These are phyloP conservation scores for Caranx melampygus DNA, from an alignment of 2,113 vertebrate genomes.

Conservation along the genomic window DNA sequence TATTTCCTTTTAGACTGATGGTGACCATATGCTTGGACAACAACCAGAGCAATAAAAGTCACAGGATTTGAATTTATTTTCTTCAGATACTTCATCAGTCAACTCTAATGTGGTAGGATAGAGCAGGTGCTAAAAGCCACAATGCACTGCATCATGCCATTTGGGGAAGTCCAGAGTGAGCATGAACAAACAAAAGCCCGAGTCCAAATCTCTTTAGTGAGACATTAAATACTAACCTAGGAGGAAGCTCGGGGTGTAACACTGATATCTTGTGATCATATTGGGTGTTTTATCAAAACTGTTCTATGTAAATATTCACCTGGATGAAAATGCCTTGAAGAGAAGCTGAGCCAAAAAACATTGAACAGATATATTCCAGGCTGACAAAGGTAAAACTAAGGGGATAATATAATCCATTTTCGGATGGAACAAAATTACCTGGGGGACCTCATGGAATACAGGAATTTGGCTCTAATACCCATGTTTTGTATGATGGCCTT, in stretches of 20 bases:
- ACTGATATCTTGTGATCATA: not conserved
- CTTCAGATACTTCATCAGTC: constrained; percentile 70
- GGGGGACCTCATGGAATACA: not conserved
- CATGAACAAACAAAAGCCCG: constrained; percentile 52
- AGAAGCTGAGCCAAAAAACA: not conserved
- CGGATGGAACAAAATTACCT: not conserved
- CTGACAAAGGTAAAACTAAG: not conserved
- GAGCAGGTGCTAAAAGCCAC: constrained; percentile 58
- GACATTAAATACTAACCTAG: constrained; percentile 19
- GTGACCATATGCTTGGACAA: constrained; percentile 77
- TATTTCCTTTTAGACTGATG: constrained; percentile 60
- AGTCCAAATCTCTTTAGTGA: constrained; percentile 31
- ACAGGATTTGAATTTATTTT: constrained; percentile 69
- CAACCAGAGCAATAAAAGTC: constrained; percentile 69
- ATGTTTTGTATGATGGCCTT: not conserved
- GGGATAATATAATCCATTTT: not conserved
- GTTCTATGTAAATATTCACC: constrained; percentile 1
- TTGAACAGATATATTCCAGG: not conserved
- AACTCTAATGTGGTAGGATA: constrained; percentile 46
- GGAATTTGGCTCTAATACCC: not conserved
- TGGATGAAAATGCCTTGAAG: not conserved
- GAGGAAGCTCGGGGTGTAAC: constrained; percentile 11
- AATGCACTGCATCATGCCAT: constrained; percentile 36
- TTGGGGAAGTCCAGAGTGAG: constrained; percentile 5
- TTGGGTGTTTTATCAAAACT: constrained; percentile 29